Evolutionary conservation across 2,888 invertebrate genomes (phyloP).

Genomic region (Capitulum mitella): DNA sequence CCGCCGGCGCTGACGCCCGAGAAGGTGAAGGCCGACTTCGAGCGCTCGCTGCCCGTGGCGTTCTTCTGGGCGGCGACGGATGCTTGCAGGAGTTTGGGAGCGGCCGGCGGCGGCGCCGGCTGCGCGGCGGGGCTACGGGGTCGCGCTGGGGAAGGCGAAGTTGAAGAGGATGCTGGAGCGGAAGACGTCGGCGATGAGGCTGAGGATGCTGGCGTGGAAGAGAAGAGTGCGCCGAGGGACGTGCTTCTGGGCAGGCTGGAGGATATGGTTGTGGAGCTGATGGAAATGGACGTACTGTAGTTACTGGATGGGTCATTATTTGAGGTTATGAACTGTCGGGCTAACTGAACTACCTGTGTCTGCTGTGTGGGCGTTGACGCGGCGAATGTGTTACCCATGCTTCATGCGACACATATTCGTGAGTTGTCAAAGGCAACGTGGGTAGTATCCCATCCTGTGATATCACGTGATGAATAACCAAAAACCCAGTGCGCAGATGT

Average conservation of each 20-base stretch:
- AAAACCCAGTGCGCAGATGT: no score
- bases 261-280: neutral
- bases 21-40: neutral
- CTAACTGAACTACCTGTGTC: no score
- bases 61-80: conserved; percentile 15
- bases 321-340: no score
- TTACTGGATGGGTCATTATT: no score
- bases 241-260: neutral
- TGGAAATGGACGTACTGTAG: neutral
- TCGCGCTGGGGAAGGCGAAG: neutral
- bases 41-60: neutral
- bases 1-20: neutral
- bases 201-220: neutral
- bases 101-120: neutral
- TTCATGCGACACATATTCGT: no score
- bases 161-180: neutral
- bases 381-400: no score
- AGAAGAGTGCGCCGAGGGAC: neutral
- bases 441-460: no score
- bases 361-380: no score
- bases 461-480: no score
- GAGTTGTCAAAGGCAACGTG: no score
- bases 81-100: neutral
- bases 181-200: neutral
- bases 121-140: neutral